Evolutionary conservation across 2,113 vertebrate species (phyloP), one percentile per base, ranked within the genome.

Genomic region (Macrotis lagotis): DNA sequence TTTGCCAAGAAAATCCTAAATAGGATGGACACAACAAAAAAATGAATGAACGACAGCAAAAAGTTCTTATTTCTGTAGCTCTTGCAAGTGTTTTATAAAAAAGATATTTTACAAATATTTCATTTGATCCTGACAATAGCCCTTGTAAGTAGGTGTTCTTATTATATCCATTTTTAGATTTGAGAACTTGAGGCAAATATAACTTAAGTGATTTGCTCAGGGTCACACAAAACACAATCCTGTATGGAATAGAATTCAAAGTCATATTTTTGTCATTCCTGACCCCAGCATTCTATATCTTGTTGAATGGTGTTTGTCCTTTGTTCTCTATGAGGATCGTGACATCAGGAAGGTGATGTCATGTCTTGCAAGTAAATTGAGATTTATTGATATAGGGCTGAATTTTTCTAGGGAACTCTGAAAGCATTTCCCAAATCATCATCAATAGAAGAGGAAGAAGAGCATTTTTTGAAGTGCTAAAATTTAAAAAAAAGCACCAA

Each of bases 381-480:
- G 12, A 31, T 59, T 59, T 11, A 59, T 26, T 59, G 55, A 59
- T 2, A 0, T 11, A 59, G 55, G 28, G 55, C 55, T 59, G 55
- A 93, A 94, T 90, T 96, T 97, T 97, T 94, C 91, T 96, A 28
- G 96, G 92, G 96, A 95, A 95, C 0, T 0, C 94, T 97, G 95
- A 90, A 98, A 95, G 50, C 55, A 24, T 93, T 51, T 93, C 66
- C 94, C 96, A 89, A 95, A 93, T 93, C 95, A 90, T 96, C 88
- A 95, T 66, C 90, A 90, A 90, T 94, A 95, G 53, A 95, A 96
- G 92, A 92, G 94, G 97, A 97, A 95, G 90, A 91, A 44, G 92
- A 96, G 93, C n/a, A 94, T 88, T 98, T 93, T 97, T 31, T 7
- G 89, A 88, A 92, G 88, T 89, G 59, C 92, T 91, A 89, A 96